These are phyloP conservation scores for Aptenodytes forsteri DNA, from an alignment of 2,113 vertebrate species.

Conservation along the genomic window DNA sequence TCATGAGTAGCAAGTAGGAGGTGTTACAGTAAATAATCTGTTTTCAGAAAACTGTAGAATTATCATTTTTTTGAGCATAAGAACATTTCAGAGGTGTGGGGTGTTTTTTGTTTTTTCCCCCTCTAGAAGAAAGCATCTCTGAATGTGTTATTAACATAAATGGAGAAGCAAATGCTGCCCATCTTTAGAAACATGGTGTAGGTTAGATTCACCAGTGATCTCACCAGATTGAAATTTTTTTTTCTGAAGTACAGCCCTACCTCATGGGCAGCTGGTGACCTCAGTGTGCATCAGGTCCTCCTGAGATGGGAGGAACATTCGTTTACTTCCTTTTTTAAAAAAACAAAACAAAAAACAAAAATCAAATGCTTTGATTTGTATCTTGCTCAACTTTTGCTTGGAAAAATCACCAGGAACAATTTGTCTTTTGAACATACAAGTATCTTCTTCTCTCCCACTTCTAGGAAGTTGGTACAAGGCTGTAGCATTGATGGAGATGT, in stretches of 20 bases:
- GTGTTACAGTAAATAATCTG: background rate
- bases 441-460: background rate
- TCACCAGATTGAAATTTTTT: background rate
- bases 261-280: rapidly evolving
- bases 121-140: background rate
- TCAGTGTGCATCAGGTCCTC: background rate
- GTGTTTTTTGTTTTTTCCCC: background rate
- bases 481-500: background rate
- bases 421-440: rapidly evolving
- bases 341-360: background rate
- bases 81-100: background rate
- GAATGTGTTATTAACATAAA: background rate
- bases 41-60: background rate
- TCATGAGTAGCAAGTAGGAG: background rate
- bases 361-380: background rate
- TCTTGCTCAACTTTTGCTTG: background rate
- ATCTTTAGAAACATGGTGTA: background rate
- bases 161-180: background rate
- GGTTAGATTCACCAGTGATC: background rate
- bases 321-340: background rate
- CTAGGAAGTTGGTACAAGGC: background rate
- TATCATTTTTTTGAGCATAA: background rate
- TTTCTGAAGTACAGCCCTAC: background rate
- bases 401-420: background rate
- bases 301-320: background rate